phyloP scores from a whole-genome alignment of 2,888 invertebrate genomes.

The Cylloceria caligata region DNA sequence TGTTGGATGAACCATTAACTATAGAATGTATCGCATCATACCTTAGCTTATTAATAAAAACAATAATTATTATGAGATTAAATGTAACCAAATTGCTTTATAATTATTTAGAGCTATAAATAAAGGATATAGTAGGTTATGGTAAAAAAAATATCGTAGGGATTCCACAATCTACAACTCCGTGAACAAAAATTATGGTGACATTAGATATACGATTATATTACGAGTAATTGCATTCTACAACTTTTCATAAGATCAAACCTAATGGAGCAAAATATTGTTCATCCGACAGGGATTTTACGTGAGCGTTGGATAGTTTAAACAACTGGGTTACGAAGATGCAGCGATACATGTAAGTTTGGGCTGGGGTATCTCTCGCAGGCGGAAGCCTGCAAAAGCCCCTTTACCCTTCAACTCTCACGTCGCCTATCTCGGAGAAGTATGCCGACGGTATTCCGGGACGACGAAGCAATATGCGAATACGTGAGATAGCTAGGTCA shows the following conservation, averaged over 20 bases:
- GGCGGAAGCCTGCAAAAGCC: slow-evolving; percentile 43
- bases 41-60: not conserved
- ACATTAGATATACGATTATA: not conserved
- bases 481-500: slow-evolving; percentile 66
- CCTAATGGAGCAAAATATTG: slow-evolving; percentile 59
- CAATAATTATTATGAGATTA: no score
- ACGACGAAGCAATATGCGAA: slow-evolving; percentile 65
- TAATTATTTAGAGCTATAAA: not conserved
- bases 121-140: not conserved
- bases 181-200: not conserved
- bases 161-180: not conserved
- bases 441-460: slow-evolving; percentile 63
- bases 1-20: no score
- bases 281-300: slow-evolving; percentile 46
- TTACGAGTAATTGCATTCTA: not conserved
- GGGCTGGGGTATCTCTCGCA: slow-evolving; percentile 42
- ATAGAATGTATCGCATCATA: no score
- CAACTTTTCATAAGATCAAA: slow-evolving; percentile 38
- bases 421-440: slow-evolving; percentile 39
- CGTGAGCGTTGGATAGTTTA: slow-evolving; percentile 49
- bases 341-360: slow-evolving; percentile 58
- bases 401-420: slow-evolving; percentile 24
- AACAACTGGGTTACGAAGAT: slow-evolving; percentile 65
- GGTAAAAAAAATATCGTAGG: not conserved
- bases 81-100: not conserved